Base-by-base conservation (phyloP, 2,888 invertebrate genomes). In the Stenichneumon culpator region DNA sequence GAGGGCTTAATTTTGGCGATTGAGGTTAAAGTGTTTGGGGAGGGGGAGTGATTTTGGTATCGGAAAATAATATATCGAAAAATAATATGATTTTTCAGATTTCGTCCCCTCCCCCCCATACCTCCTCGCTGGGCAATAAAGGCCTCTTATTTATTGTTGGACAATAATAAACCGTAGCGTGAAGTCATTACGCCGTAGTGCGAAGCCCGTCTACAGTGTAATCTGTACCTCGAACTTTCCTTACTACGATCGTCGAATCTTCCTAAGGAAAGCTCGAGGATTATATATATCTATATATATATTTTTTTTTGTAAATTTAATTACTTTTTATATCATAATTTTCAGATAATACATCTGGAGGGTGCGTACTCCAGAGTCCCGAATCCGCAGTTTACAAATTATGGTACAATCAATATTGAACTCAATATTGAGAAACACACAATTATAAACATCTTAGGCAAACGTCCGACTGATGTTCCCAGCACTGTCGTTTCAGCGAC, bases 101-200 rank as follows among this genome's bases (percentile, higher is more conserved):
- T 65, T 73, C 39, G 44, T 73, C 57, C 50, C 25, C 6, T 14
- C 44, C 25, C 54, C 22, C 11, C 3, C 0, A 44, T 44, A 19
- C 9, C 6, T 3, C 22, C 25, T 11, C 7, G 11, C n/a, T 25
- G 16, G 39, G 52, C 70, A 70, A 63, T 77, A 75, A 75, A 75
- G 14, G 39, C 32, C 70, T 70, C 70, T 82, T 65, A 82, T 75
- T 69, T 75, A 82, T 82, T 44, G 75, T 50, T 75, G 65, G 73
- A 67, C 79, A 75, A 75, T 63, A 63, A 77, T 77, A 52, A 70
- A 82, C 50, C 70, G 25, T 36, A 28, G 75, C 50, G 75, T 52
- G 52, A 77, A 70, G 65, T 77, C 63, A 63, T 65, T 77, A 65
- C 32, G 28, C 52, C 9, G 52, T 57, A 63, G 44, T 22, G 36